Evolutionary conservation across 1,140 invertebrate species (phyloP).

Genomic region (Ceratosolen solmsi): DNA sequence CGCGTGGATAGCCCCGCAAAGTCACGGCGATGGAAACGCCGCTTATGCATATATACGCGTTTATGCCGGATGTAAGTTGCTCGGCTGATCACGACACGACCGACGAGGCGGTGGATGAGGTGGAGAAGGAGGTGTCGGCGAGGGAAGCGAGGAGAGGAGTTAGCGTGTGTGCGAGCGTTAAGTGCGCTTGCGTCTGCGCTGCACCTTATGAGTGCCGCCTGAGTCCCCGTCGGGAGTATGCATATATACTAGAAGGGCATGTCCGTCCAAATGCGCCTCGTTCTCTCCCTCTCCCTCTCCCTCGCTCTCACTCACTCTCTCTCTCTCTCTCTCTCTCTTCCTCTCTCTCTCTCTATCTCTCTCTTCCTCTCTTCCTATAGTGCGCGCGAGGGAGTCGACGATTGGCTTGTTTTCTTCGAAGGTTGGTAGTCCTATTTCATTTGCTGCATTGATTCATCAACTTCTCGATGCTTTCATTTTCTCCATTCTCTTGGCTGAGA

Average conservation of each 20-base stretch:
- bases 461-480: background rate
- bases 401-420: slow-evolving; percentile 9
- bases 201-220: background rate
- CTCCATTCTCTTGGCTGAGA: background rate
- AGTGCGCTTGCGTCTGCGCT: slow-evolving; percentile 51
- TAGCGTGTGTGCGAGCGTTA: slow-evolving; percentile 39
- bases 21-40: background rate
- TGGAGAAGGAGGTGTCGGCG: slow-evolving; percentile 20
- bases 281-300: background rate
- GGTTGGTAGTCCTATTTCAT: slow-evolving; percentile 20
- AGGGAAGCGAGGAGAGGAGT: slow-evolving; percentile 46
- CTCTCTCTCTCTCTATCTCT: background rate
- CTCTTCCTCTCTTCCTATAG: background rate
- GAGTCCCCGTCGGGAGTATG: background rate
- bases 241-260: slow-evolving; percentile 2
- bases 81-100: background rate
- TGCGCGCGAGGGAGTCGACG: background rate
- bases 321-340: background rate
- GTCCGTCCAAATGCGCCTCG: background rate
- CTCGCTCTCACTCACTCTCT: background rate
- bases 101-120: slow-evolving; percentile 46
- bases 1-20: background rate
- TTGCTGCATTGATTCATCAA: background rate
- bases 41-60: background rate
- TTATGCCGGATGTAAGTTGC: slow-evolving; percentile 16